Evolutionary conservation across 2,888 invertebrate genomes (phyloP).

Genomic region (Caenorhabditis sp.): DNA sequence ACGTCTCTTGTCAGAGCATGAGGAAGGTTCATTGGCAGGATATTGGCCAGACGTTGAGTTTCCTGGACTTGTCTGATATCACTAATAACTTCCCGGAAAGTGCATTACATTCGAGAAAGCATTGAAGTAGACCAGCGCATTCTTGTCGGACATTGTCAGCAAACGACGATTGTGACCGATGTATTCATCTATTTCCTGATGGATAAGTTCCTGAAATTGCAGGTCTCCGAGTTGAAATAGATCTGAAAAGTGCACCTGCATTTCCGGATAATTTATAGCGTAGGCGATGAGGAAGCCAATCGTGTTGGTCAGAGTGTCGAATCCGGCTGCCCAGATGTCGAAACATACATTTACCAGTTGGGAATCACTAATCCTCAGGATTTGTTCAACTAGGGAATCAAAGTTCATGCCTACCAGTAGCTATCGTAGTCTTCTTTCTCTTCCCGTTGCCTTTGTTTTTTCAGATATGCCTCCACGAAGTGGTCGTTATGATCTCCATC

Average conservation of each 20-base stretch:
- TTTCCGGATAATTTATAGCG: constrained; percentile 57
- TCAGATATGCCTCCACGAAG: constrained; percentile 68
- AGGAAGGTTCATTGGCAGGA: constrained; percentile 63
- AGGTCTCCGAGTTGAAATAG: background rate
- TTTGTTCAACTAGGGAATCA: background rate
- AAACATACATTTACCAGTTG: constrained; percentile 63
- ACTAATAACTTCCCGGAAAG: background rate
- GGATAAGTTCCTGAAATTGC: constrained; percentile 35
- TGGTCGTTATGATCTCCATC: constrained; percentile 55
- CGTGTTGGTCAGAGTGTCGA: constrained; percentile 50
- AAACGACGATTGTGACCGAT: constrained; percentile 34
- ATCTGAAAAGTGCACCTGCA: constrained; percentile 28
- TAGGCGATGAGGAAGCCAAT: constrained; percentile 56
- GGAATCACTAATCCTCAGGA: constrained; percentile 36
- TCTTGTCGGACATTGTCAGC: constrained; percentile 55
- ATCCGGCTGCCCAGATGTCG: constrained; percentile 63
- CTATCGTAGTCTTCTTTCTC: constrained; percentile 52
- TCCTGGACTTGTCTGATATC: constrained; percentile 48
- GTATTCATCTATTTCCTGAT: constrained; percentile 47
- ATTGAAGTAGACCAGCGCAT: constrained; percentile 43
- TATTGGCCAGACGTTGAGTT: constrained; percentile 65
- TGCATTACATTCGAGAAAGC: constrained; percentile 38
- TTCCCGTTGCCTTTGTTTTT: constrained; percentile 54
- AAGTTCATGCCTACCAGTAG: constrained; percentile 36
- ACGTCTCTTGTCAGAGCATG: constrained; percentile 57